A percentile compares a stretch with the other conserved stretches of the same genome.
phyloP scores from a whole-genome alignment of 1,140 invertebrate genomes.

The Mesaphorura yosii region DNA sequence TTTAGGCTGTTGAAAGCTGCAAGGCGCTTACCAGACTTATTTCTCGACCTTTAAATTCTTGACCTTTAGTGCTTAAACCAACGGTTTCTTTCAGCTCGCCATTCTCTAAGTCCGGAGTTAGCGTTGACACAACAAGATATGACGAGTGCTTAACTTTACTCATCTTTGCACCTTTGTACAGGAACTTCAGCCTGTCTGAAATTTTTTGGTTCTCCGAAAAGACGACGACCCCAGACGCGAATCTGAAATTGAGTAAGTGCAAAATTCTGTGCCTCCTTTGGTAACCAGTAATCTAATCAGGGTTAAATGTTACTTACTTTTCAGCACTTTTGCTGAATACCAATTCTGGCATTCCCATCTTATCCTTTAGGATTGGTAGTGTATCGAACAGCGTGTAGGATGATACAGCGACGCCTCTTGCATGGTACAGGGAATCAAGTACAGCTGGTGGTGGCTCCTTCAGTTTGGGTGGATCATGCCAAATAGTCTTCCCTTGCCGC shows the following conservation, averaged over 20 bases:
- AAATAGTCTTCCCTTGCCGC: neutral
- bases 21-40: too few relatives aligned
- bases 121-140: constrained; percentile 13
- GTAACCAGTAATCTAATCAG: neutral
- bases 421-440: constrained; percentile 17
- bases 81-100: too few relatives aligned
- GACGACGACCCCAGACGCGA: constrained; percentile 22
- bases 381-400: constrained; percentile 33
- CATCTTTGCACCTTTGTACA: constrained; percentile 8
- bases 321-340: constrained; percentile 33
- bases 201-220: constrained; percentile 13
- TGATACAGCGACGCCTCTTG: constrained; percentile 12
- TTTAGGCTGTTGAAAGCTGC: too few relatives aligned
- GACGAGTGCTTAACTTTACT: neutral
- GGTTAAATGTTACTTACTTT: constrained; percentile 32
- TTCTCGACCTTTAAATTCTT: too few relatives aligned
- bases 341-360: constrained; percentile 33
- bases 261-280: too few relatives aligned
- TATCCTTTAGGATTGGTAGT: constrained; percentile 32
- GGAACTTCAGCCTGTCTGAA: constrained; percentile 1
- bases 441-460: too few relatives aligned
- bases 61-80: too few relatives aligned
- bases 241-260: constrained; percentile 14
- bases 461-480: neutral
- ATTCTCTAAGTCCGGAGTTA: constrained; percentile 1